Evolutionary conservation across 2,113 vertebrate species (phyloP).

Genomic region (Suricata suricatta): DNA sequence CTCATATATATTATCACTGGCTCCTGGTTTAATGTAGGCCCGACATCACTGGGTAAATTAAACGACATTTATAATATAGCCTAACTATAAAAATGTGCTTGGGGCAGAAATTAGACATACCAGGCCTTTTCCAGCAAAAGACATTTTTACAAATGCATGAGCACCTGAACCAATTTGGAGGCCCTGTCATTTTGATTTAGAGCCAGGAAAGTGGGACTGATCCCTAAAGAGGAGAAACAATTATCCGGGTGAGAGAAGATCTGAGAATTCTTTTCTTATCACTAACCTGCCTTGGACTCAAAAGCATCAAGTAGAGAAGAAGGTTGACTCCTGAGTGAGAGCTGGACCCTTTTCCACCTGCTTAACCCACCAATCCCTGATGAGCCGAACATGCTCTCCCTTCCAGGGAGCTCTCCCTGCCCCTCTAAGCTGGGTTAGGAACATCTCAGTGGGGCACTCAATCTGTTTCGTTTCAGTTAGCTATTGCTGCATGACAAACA

Average conservation of each 20-base stretch:
- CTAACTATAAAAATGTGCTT: constrained; percentile 77
- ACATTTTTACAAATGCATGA: constrained; percentile 60
- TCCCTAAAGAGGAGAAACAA: constrained; percentile 52
- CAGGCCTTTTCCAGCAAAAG: constrained; percentile 71
- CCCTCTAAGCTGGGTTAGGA: neutral
- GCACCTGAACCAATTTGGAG: constrained; percentile 71
- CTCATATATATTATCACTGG: neutral
- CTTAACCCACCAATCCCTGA: fast-evolving
- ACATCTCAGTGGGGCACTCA: neutral
- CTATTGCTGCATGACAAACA: neutral
- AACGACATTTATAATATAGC: constrained; percentile 72
- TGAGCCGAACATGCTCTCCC: neutral
- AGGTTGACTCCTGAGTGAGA: neutral
- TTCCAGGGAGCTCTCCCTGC: neutral
- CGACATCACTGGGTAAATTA: constrained; percentile 65
- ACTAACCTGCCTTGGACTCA: neutral
- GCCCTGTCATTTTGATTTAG: constrained; percentile 72
- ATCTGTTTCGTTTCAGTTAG: neutral
- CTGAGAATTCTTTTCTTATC: neutral
- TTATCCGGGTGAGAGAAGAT: constrained; percentile 41
- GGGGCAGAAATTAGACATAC: constrained; percentile 70
- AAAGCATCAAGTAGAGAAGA: neutral
- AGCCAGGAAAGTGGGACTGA: constrained; percentile 55
- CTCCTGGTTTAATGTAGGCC: neutral
- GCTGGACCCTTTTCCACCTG: neutral